Evolutionary conservation across 1,140 invertebrate species (phyloP).

Genomic region (Acromyrmex heyeri): DNA sequence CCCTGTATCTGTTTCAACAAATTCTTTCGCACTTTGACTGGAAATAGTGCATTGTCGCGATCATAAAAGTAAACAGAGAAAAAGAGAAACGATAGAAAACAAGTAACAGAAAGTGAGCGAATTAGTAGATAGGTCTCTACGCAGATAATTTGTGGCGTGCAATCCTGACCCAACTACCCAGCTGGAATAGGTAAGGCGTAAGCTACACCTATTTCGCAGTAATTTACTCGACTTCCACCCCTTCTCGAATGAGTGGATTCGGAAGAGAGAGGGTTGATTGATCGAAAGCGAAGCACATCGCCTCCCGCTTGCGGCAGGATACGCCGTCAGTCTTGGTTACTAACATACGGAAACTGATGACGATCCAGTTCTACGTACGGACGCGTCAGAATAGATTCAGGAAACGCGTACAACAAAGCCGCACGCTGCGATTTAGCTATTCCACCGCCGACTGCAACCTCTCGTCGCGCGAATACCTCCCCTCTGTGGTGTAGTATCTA

Average conservation of each 20-base stretch:
- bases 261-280: conserved; percentile 66
- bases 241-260: conserved; percentile 45
- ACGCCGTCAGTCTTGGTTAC: conserved; percentile 64
- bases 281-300: conserved; percentile 67
- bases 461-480: neutral
- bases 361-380: conserved; percentile 37
- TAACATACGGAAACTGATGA: conserved; percentile 59
- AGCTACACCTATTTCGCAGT: conserved; percentile 66
- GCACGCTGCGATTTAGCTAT: conserved; percentile 38
- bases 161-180: conserved; percentile 67
- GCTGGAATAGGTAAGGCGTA: conserved; percentile 68
- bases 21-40: neutral
- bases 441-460: conserved; percentile 10
- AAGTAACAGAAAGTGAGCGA: conserved; percentile 57
- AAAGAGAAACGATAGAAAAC: neutral
- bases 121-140: conserved; percentile 71
- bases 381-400: conserved; percentile 31
- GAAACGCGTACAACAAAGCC: conserved; percentile 45
- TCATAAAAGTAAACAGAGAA: neutral
- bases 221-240: conserved; percentile 66
- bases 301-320: conserved; percentile 44
- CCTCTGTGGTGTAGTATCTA: conserved; percentile 11
- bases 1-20: neutral
- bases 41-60: neutral
- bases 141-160: conserved; percentile 77